These are phyloP conservation scores for Drosophila affinis DNA, from an alignment of 2,888 invertebrate species.

Conservation along the genomic window DNA sequence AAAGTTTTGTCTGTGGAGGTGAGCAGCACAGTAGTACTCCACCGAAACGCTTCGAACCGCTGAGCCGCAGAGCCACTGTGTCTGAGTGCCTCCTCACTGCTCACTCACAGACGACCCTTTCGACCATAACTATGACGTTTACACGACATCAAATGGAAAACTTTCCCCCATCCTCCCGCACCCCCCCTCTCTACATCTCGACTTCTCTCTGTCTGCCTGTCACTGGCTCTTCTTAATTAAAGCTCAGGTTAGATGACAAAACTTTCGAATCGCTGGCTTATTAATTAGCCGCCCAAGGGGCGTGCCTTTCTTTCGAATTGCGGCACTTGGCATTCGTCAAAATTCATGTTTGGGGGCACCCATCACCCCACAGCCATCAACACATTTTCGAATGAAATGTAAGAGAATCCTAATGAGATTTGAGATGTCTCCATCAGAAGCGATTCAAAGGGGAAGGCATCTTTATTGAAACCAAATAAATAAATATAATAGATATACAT, in stretches of 20 bases:
- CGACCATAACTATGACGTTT: conserved; percentile 60
- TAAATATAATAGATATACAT: too few relatives aligned
- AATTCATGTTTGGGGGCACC: conserved; percentile 6
- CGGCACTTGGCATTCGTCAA: conserved; percentile 35
- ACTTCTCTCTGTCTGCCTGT: conserved; percentile 9
- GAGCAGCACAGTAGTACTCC: not conserved
- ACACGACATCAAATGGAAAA: conserved; percentile 75
- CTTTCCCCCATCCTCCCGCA: conserved; percentile 42
- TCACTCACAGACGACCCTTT: conserved; percentile 10
- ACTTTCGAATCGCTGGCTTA: conserved; percentile 50
- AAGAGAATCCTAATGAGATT: too few relatives aligned
- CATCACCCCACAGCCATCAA: not conserved
- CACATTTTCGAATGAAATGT: not conserved
- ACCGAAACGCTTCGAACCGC: conserved; percentile 3
- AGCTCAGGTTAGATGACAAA: conserved; percentile 54
- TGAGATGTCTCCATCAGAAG: too few relatives aligned
- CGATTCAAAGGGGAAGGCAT: too few relatives aligned
- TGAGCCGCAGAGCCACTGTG: not conserved
- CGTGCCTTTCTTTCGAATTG: conserved; percentile 25
- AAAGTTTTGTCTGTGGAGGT: conserved; percentile 54
- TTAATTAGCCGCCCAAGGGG: conserved; percentile 51
- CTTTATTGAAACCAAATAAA: too few relatives aligned
- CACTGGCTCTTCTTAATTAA: conserved; percentile 55
- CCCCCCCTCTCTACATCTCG: not conserved
- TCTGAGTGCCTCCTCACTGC: too few relatives aligned